phyloP scores from a whole-genome alignment of 2,797 vertebrate species.

The Tokudaia tokunoshimensis region DNA sequence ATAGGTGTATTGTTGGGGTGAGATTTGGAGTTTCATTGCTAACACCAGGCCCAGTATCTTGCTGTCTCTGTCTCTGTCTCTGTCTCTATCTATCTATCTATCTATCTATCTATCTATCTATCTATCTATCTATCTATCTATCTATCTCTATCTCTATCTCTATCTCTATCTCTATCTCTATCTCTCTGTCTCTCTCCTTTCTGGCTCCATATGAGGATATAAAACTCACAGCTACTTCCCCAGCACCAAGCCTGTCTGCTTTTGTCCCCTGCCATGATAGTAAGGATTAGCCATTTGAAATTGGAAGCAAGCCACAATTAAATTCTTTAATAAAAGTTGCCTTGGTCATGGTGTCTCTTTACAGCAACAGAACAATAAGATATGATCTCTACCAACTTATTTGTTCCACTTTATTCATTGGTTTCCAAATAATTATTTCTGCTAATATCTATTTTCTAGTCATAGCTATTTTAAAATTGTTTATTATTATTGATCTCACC shows the following conservation, averaged over 20 bases:
- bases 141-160: background rate
- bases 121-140: background rate
- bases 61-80: too few relatives aligned
- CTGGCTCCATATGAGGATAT: background rate
- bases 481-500: background rate
- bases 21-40: background rate
- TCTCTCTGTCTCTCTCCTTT: background rate
- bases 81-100: background rate
- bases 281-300: background rate
- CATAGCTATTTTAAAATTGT: background rate
- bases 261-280: background rate
- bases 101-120: too few relatives aligned
- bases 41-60: background rate
- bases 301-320: background rate
- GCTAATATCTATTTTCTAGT: background rate
- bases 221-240: background rate
- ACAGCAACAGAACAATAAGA: background rate
- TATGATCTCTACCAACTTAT: background rate
- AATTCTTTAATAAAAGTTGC: background rate
- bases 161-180: too few relatives aligned
- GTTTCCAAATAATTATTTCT: conserved; percentile 4
- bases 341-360: background rate
- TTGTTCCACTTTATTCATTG: background rate
- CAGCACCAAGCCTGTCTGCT: background rate
- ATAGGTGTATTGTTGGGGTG: background rate